phyloP scores from a whole-genome alignment of 2,113 vertebrate genomes.

The Arenaria interpres region DNA sequence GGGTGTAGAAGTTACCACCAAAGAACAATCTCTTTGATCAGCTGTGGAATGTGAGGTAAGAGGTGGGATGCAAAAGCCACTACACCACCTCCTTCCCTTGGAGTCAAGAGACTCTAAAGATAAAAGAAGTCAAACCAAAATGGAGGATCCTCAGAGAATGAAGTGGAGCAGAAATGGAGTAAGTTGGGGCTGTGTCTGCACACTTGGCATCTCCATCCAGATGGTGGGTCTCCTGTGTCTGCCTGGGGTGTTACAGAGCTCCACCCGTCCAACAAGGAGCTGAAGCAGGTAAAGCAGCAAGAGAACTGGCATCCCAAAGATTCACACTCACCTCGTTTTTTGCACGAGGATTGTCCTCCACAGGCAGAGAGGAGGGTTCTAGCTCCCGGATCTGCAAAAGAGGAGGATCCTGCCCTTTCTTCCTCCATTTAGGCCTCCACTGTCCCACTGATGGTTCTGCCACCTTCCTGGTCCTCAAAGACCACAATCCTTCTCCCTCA shows the following conservation, averaged over 20 bases:
- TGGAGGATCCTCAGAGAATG: neutral
- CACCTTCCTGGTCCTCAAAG: neutral
- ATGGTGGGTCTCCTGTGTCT: neutral
- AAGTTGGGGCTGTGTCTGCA: neutral
- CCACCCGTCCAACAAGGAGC: accelerated
- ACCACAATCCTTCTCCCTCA: neutral
- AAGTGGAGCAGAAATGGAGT: neutral
- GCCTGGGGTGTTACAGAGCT: neutral
- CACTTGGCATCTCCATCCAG: neutral
- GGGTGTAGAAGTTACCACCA: neutral
- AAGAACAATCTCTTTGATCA: neutral
- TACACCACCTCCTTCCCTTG: neutral
- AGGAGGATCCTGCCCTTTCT: neutral
- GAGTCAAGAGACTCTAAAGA: neutral
- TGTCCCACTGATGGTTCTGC: neutral
- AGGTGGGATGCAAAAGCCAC: neutral
- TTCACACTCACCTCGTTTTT: neutral
- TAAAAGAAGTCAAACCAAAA: neutral
- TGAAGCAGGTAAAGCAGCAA: neutral
- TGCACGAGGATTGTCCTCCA: neutral
- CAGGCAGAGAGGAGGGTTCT: neutral
- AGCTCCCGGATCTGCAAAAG: neutral
- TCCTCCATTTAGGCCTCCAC: neutral
- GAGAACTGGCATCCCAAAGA: neutral
- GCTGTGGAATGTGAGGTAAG: neutral